Evolutionary conservation across 2,888 invertebrate species (phyloP), one percentile per base, ranked within the genome.

Genomic region (Zygothrica quintamaculata): DNA sequence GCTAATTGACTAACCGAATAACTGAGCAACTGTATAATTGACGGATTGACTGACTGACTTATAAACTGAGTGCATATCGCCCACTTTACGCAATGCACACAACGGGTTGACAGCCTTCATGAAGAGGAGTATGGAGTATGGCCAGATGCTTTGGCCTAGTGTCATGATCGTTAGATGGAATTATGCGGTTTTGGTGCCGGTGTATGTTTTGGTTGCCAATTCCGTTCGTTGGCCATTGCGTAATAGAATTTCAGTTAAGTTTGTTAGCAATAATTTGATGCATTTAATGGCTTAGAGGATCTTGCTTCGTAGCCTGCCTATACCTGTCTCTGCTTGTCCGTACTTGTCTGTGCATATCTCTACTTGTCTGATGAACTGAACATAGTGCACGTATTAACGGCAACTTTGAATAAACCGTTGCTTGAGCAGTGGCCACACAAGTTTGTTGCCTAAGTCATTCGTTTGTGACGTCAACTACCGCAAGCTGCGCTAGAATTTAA

Each of bases 401-500:
- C 56, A n/a, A 60, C 15, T 47, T 65, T 39, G 11, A 60, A 53
- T 71, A 57, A 42, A 15, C 59, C 71, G 57, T 64, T 71, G 53
- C 3, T 11, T 25, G 25, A 18, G 31, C 34, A 44, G 22, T 11
- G 50, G 50, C 46, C 48, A 50, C 70, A 47, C 53, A 52, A 57
- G 79, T 75, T 78, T 64, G 62, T 71, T 72, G 75, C 75, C 53
- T 75, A 65, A 74, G 65, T 84, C 64, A 67, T 77, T 77, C 58
- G 67, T 85, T 74, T 77, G 64, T 80, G 84, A 82, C 84, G 79
- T 70, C 84, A 80, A 85, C 76, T 74, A 85, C 86, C 86, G 79
- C 67, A 80, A 85, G 57, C 48, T 80, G 80, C 33, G 65, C 80
- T 84, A 85, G 86, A 80, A 80, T 80, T 79, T 52, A 65, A 44